Conservation (phyloP, 2,888 invertebrate genomes). For the Galerucella nymphaeae region DNA sequence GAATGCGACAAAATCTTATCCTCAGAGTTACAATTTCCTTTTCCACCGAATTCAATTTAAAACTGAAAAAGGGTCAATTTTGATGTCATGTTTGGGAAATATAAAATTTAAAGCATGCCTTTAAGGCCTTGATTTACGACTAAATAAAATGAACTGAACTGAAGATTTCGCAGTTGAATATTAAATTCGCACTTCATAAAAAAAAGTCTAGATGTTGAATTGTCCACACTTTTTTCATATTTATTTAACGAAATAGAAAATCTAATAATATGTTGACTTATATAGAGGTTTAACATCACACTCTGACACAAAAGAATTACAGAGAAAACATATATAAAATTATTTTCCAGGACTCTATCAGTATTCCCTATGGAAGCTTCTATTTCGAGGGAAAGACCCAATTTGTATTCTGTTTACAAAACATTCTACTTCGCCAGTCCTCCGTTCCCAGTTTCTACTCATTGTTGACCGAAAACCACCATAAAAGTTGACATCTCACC, state of each 20-base stretch:
- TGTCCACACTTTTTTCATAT: not conserved
- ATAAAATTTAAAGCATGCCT: not conserved
- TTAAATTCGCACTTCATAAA: not conserved
- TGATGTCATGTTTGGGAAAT: not conserved
- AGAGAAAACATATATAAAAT: constrained; percentile 22
- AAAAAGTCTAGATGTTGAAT: not conserved
- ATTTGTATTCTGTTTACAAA: constrained; percentile 33
- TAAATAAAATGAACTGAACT: not conserved
- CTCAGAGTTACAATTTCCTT: not conserved
- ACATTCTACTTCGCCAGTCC: constrained; percentile 25
- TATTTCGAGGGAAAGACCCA: constrained; percentile 18
- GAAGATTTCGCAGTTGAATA: not conserved
- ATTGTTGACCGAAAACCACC: constrained; percentile 28
- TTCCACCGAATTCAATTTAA: not conserved
- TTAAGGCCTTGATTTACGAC: not conserved
- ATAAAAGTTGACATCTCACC: constrained; percentile 27
- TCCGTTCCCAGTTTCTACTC: constrained; percentile 26
- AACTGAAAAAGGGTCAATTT: not conserved
- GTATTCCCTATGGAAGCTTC: constrained; percentile 21
- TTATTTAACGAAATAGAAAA: not conserved
- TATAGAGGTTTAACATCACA: not conserved
- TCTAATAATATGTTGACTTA: not conserved
- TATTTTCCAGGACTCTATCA: constrained; percentile 15
- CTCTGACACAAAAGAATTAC: constrained; percentile 14
- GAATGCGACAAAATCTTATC: not conserved